Base-by-base conservation (phyloP, 2,113 vertebrate genomes). In the Callaeas wilsoni region DNA sequence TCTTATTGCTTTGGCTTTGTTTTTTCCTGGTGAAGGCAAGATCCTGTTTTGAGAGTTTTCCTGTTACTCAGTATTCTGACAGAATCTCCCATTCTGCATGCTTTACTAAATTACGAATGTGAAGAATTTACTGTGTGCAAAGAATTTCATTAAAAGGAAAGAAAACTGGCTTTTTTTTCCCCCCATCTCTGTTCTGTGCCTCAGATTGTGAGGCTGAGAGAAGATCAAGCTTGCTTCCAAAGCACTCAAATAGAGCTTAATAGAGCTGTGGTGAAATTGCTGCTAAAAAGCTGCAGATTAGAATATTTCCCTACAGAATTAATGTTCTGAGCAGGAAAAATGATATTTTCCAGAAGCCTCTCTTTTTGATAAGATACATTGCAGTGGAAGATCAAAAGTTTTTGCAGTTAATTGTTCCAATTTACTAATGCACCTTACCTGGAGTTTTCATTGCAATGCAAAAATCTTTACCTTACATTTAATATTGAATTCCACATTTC, bases 151-250 rank as follows among this genome's bases (percentile, higher is more conserved):
- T 39, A 19, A 53, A 69, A 69, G 33, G 44, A 33, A 77, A 87
- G 35, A 68, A 64, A 81, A 15, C 2, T 55, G 44, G 39, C 14
- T 29, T 10, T 30, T n/a, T 39, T 15, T 11, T 1, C 1, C 1
- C 0, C 5, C 3, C 1, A 1, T 2, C 26, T 25, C 35, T 49
- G 3, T 62, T 84, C 13, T 68, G 14, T 79, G 57, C 53, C 78
- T 93, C 87, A 44, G 26, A 71, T 21, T 83, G 32, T 85, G 49
- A 83, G 87, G 57, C 59, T 77, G 49, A 60, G 39, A 74, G 46
- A 83, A 69, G 63, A 37, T 79, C 9, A 29, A 20, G 3, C 41
- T 35, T 83, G 19, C 47, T 78, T 81, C 52, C 41, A 84, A 29
- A 70, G 41, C 42, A 16, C 9, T 85, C 17, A 47, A 4, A 76